Evolutionary conservation across 2,113 vertebrate species (phyloP).

Genomic region (Epinephelus moara): DNA sequence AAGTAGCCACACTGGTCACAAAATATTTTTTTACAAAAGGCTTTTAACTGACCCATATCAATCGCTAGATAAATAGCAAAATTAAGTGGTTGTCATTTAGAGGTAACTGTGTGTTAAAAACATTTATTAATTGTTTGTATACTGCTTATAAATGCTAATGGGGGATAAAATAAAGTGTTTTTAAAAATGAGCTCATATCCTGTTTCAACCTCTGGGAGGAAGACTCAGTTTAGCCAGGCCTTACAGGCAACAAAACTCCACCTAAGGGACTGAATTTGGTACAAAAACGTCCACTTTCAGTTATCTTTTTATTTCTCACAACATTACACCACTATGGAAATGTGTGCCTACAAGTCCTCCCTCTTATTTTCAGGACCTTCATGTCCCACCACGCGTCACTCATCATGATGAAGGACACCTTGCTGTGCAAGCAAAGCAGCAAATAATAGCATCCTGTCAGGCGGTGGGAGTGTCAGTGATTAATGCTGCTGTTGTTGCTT

Average conservation of each 20-base stretch:
- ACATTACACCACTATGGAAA: constrained; percentile 6
- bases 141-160: background rate
- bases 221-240: constrained; percentile 12
- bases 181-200: constrained; percentile 67
- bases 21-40: no score
- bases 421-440: constrained; percentile 18
- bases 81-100: no score
- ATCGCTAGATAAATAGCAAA: no score
- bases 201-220: constrained; percentile 26
- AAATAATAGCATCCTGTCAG: background rate
- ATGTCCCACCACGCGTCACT: background rate
- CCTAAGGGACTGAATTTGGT: background rate
- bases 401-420: constrained; percentile 23
- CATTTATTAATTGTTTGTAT: background rate
- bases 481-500: background rate
- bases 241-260: constrained; percentile 14
- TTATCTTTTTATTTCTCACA: background rate
- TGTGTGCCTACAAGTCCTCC: background rate
- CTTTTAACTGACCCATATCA: no score
- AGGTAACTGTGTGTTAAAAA: background rate
- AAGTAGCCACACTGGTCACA: no score
- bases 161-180: background rate
- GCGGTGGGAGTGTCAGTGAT: background rate
- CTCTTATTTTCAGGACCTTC: background rate
- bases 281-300: background rate